Evolutionary conservation across 2,113 vertebrate genomes (phyloP), one percentile per base, ranked within the genome.

Genomic region (Leptosomus discolor): DNA sequence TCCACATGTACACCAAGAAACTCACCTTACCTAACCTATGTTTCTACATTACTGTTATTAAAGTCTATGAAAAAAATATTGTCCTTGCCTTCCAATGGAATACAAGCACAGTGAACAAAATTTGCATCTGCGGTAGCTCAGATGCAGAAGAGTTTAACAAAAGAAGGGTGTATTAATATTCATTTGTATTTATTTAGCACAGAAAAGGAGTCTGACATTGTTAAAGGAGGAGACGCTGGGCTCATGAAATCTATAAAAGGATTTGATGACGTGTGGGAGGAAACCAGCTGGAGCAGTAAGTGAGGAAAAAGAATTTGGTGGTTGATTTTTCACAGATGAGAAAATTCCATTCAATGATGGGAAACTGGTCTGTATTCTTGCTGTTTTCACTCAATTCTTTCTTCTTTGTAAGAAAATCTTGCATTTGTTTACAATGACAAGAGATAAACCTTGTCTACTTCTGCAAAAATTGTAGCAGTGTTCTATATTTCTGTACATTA

Each of bases 161-260:
- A 92, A 92, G 69, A 85, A 80, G 24, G 71, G 30, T 41, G 19
- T 67, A 96, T 95, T 90, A 92, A 92, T 88, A 95, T 89, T 93
- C 24, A 89, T 89, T 95, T 78, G 85, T 90, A 88, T 82, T 86
- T 94, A 78, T 76, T 93, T 94, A 94, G 91, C 75, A 85, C 45
- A 76, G 78, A 87, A 86, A 63, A 94, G 41, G 48, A 90, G 30
- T 27, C 78, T 88, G 85, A 84, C 57, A 36, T 85, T 61, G 32
- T 75, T 91, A 78, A 76, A 88, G 71, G 41, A 90, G 80, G 83
- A 92, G 68, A 90, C 0, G 0, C 45, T 75, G 77, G 70, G 74
- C 56, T 95, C 87, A 74, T 89, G 77, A 95, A 83, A 90, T 68
- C 85, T 85, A 88, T 83, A 92, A 93, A 96, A 92, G 70, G 54